Evolutionary conservation across 2,113 vertebrate genomes (phyloP).

Genomic region (Cynoglossus semilaevis): DNA sequence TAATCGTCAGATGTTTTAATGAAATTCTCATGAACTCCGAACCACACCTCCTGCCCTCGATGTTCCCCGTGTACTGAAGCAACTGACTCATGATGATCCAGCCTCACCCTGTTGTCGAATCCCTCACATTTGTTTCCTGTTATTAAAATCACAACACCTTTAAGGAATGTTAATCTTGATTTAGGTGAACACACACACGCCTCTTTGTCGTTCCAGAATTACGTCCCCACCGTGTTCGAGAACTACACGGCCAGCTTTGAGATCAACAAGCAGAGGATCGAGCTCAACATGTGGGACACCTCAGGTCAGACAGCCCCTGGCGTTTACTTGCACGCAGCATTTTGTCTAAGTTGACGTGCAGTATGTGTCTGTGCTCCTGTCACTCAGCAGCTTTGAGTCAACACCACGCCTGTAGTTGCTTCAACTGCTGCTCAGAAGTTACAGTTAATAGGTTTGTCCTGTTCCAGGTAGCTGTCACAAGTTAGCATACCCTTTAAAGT

Average conservation of each 20-base stretch:
- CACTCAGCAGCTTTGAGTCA: constrained; percentile 8
- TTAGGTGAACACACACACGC: background rate
- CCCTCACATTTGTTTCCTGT: constrained; percentile 1
- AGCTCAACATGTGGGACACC: constrained; percentile 97
- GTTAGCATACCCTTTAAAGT: background rate
- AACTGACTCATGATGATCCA: too few species aligned
- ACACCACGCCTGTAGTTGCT: background rate
- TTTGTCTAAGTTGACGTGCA: background rate
- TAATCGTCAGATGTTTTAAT: too few species aligned
- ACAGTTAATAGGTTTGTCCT: constrained; percentile 1
- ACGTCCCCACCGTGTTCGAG: constrained; percentile 87
- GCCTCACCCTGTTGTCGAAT: background rate
- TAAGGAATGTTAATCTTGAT: background rate
- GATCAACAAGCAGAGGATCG: constrained; percentile 91
- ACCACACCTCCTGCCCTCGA: too few species aligned
- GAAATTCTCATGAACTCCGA: too few species aligned
- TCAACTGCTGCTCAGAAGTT: too few species aligned
- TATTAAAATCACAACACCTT: constrained; percentile 1
- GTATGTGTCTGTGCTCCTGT: background rate
- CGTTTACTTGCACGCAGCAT: background rate
- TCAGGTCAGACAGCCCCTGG: constrained; percentile 77
- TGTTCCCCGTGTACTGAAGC: background rate
- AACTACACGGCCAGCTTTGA: constrained; percentile 93
- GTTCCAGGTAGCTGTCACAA: constrained; percentile 4
- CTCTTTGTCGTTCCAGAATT: constrained; percentile 66